Base-by-base conservation (phyloP, 2,113 vertebrate species). In the Cheirogaleus medius region DNA sequence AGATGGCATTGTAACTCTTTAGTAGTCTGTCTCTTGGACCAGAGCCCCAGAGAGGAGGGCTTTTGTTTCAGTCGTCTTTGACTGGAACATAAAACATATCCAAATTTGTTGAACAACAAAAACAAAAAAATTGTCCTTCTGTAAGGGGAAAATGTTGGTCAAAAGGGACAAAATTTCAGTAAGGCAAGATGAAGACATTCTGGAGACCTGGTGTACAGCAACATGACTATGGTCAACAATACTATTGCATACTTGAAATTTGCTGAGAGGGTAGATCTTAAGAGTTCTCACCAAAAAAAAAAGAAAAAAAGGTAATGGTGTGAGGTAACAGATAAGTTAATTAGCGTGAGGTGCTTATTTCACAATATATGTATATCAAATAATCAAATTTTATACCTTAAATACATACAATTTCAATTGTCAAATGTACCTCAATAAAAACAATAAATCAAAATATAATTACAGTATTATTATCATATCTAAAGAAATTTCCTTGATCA, bases 401-500 rank as follows among this genome's bases (percentile, higher is more conserved):
- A 44, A 73, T 29, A 52, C 34, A 49, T 25, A 8, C 11, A 87
- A 37, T 47, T 68, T 66, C n/a, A 73, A 52, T 69, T 71, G n/a
- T 49, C 34, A 86, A 34, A 8, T 80, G 12, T 39, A 52, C 6
- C 20, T 84, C 14, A 60, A 34, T 78, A 86, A 69, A 90, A 47
- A 39, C 18, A 63, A 37, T 34, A 54, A 71, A 52, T 44, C 8
- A 37, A 63, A 83, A 82, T 56, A 44, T 58, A 94, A 87, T 80
- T 76, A 4, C 1, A 18, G 6, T 69, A 20, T 58, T 15, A 64
- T 66, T 92, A 71, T 63, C 34, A 58, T 5, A 82, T 14, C 29
- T 76, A 60, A 89, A 60, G 18, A 71, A 15, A 64, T 42, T 82
- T 90, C 58, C 47, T 96, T 84, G 27, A 94, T 93, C 91, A 64